Evolutionary conservation across 2,888 invertebrate species (phyloP), one percentile per base, ranked within the genome.

Genomic region (Nasonia oneida): DNA sequence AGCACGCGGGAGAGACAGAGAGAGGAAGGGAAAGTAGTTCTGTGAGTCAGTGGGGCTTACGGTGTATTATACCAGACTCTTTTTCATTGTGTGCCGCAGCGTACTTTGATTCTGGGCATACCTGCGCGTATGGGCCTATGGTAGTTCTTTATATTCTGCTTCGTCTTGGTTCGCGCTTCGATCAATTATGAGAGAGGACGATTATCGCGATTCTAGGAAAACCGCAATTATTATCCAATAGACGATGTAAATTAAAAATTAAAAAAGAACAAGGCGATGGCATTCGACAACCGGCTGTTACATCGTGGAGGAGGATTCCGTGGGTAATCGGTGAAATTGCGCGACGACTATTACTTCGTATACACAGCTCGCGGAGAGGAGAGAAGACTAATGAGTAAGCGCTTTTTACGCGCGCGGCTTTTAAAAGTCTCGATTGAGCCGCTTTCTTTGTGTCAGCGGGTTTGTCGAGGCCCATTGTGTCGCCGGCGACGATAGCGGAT

Each of bases 11-110:
- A 47, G 37, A 37, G 37, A 4, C 3, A 37, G 53, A 8, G 77
- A 89, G 91, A 90, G 92, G 91, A 92, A 92, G 92, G 92, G 93
- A 93, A 93, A 93, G 92, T 93, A 91, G 93, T 92, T 93, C 92
- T 92, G 90, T 92, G 92, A 93, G 93, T 93, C 93, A 86, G 81
- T 87, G 86, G 85, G 87, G 71, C 87, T 87, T 78, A 29, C 81
- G 81, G 74, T 81, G n/a, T 23, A 47, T 47, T 47, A 47, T 67
- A 42, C 47, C 29, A 42, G 79, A 29, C 39, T 29, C 83, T 29
- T 92, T 57, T 76, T 80, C 67, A 18, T n/a, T 57, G 70, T 23
- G 77, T 10, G 33, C 33, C 33, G 33, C 47, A 57, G 53, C 6
- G 29, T 14, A 67, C 57, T 39, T 64, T 33, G 29, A 1, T 15